Conservation (phyloP, 2,888 invertebrate genomes). For the Bimastos eiseni region DNA sequence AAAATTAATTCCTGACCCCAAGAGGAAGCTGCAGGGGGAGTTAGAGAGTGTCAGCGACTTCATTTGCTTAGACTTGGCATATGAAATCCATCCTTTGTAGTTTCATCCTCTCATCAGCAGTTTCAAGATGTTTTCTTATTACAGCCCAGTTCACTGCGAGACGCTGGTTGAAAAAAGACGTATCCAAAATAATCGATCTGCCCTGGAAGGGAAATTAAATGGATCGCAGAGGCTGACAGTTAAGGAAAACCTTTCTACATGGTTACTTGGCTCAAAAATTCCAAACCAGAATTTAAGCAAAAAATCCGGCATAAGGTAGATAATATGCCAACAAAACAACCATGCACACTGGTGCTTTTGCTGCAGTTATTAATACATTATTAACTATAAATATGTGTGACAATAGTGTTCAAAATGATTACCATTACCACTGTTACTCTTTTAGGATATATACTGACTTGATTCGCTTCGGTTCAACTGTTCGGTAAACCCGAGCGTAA, state of each 20-base stretch:
- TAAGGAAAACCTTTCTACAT: no score
- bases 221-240: no score
- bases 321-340: neutral
- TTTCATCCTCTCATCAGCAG: neutral
- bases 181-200: no score
- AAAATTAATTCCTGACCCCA: neutral
- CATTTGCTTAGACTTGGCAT: neutral
- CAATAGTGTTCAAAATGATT: neutral
- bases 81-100: neutral
- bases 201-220: no score
- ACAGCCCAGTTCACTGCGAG: no score
- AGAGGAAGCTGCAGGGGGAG: no score
- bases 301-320: neutral
- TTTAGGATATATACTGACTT: slow-evolving; percentile 72
- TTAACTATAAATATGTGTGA: neutral
- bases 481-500: slow-evolving; percentile 82
- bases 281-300: neutral
- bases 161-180: no score
- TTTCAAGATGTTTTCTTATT: no score
- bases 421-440: neutral
- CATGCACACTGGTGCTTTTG: neutral
- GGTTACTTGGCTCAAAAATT: no score
- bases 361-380: neutral
- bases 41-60: neutral
- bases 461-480: slow-evolving; percentile 84